Conservation (phyloP, 2,888 invertebrate species). For the Homarus gammarus region DNA sequence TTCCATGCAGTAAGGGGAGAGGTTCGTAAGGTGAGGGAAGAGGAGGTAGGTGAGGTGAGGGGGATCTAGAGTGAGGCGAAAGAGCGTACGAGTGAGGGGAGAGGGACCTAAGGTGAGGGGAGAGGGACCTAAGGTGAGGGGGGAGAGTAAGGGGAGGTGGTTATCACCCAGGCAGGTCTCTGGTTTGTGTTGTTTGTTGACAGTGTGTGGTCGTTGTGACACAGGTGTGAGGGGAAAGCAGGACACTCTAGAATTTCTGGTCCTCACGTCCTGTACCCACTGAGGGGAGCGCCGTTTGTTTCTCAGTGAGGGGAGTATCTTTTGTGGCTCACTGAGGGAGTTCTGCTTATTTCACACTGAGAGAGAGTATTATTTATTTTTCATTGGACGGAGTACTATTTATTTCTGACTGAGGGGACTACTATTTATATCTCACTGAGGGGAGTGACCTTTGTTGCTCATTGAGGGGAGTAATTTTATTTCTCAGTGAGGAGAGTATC, state of each 20-base stretch:
- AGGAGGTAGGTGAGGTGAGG: neutral
- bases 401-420: too few species aligned
- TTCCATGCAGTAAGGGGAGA: neutral
- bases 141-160: neutral
- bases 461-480: too few species aligned
- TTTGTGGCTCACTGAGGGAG: too few species aligned
- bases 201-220: slow-evolving; percentile 10
- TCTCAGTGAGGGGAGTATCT: too few species aligned
- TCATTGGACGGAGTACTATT: too few species aligned
- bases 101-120: neutral
- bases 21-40: too few species aligned
- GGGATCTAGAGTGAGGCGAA: neutral
- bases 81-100: neutral
- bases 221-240: slow-evolving; percentile 18
- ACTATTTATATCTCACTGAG: too few species aligned
- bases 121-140: neutral
- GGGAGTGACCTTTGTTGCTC: too few species aligned
- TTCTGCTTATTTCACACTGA: too few species aligned
- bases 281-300: too few species aligned
- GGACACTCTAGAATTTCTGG: neutral
- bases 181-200: slow-evolving; percentile 24
- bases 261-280: neutral
- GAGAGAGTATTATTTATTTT: too few species aligned
- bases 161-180: neutral
- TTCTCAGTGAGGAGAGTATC: too few species aligned